Conservation (phyloP, 2,797 vertebrate species). For the Octomys mimax region DNA sequence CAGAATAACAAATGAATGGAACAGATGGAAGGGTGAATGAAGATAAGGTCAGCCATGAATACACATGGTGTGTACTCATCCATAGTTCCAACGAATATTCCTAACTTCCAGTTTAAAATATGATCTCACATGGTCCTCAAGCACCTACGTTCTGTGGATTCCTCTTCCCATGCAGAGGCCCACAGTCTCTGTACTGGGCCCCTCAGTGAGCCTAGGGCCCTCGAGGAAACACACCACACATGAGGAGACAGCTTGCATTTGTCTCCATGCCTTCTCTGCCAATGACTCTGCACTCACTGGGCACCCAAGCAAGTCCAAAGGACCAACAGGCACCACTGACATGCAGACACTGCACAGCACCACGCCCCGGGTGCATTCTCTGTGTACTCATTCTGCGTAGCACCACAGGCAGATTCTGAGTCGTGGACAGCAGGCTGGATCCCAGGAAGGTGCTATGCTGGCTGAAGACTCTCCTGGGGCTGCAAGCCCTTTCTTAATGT, state of each 20-base stretch:
- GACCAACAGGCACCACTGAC: neutral
- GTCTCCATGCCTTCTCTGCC: neutral
- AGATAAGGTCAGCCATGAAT: slow-evolving; percentile 15
- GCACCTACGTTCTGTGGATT: neutral
- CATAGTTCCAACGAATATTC: slow-evolving; percentile 5
- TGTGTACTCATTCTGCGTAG: neutral
- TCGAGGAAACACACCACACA: neutral
- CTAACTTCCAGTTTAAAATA: slow-evolving; percentile 26
- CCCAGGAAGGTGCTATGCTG: neutral
- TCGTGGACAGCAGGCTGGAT: neutral
- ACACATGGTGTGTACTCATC: neutral
- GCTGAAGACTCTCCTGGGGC: neutral
- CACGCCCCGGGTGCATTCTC: fast-evolving
- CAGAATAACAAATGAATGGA: neutral
- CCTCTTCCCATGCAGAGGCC: neutral
- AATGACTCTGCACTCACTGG: too few species aligned
- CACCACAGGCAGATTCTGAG: neutral
- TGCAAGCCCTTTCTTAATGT: neutral
- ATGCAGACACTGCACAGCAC: fast-evolving
- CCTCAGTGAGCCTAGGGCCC: neutral
- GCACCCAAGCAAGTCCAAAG: neutral
- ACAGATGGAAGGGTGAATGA: neutral
- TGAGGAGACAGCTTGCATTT: neutral
- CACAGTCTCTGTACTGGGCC: neutral
- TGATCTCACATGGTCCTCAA: neutral